Evolutionary conservation across 2,113 vertebrate species (phyloP), one percentile per base, ranked within the genome.

Genomic region (Rousettus leschenaultii): DNA sequence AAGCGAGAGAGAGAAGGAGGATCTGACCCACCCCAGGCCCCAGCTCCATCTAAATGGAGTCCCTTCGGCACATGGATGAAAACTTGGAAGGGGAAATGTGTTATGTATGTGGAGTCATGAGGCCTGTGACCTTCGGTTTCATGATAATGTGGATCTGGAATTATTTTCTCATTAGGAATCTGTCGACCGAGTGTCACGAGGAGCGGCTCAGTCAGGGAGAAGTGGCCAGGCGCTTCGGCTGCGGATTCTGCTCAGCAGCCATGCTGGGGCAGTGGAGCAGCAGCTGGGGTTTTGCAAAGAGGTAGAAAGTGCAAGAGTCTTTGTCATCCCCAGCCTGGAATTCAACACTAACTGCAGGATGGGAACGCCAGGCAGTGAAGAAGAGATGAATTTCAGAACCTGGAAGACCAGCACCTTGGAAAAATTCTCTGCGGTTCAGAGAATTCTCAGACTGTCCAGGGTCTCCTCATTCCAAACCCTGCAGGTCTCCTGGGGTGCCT

Each of bases 101-200:
- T 97, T 90, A 77, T 88, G 80, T 57, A 30, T 83, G 97, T 92
- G 92, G 97, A 97, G 90, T 95, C 71, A 6, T 87, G 96, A 97
- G 95, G 96, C 96, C 93, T 90, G 61, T 3, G 77, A 95, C 97
- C 97, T 98, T 95, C 95, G 97, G 92, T 92, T 98, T 98, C 98
- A 88, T 97, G 95, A 97, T 98, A 98, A 95, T 6, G 75, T 0
- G 28, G 97, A 88, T 97, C 82, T 95, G 92, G 93, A 98, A 97
- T 97, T 82, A 90, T 98, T 98, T 98, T 97, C 96, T 96, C 97
- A 28, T 95, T 88, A 82, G 43, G 95, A 91, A 95, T 96, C 97
- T 95, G 97, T 97, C 97, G 98, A 94, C 96, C 92, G 94, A 94
- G 94, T 30, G 57, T 95, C 91, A 12, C 5, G 79, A 38, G 83